Base-by-base conservation (phyloP, 92 coral and sea anemone species). In the Pocillopora meandrina region DNA sequence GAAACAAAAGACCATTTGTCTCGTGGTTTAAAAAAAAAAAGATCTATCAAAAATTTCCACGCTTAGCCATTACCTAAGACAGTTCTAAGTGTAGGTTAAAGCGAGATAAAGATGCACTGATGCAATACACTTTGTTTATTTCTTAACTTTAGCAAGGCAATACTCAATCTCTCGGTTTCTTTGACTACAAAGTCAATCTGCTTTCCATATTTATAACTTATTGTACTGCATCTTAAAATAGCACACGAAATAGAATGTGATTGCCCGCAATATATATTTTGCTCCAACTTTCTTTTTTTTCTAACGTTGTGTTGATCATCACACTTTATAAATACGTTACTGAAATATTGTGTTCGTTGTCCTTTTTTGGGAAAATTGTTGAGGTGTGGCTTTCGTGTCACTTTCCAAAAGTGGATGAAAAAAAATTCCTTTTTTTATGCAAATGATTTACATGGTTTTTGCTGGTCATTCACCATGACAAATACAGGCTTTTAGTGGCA, bases 1-100 rank as follows among this genome's bases (percentile, higher is more conserved):
- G 19, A 64, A 74, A 83, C 86, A 83, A 83, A 33, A 64, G 67
- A 23, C 17, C 0, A 73, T 83, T 73, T 73, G 61, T 81, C 49
- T 58, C 57, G 85, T 35, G 86, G 80, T 74, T 56, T 26, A 26
- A 42, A 42, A 42, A 42, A 42, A 74, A 47, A 62, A 56, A 73
- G 72, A 49, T 34, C 75, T 83, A 73, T 61, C 64, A 55, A 74
- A 83, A 63, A 0, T 74, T 74, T 83, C 72, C 65, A 72, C 33
- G 61, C 36, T 20, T 13, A 31, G 15, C 56, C 42, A 36, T 26
- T 31, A 55, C 21, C 64, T 20, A 71, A 23, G 74, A 55, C 70
- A 56, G 8, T 62, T 31, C 12, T 55, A 61, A 79, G 64, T 42
- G 52, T 19, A 17, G 52, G 11, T 65, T 61, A 56, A 33, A 2